Conservation (phyloP, 2,888 invertebrate genomes). For the Acronicta aceris region DNA sequence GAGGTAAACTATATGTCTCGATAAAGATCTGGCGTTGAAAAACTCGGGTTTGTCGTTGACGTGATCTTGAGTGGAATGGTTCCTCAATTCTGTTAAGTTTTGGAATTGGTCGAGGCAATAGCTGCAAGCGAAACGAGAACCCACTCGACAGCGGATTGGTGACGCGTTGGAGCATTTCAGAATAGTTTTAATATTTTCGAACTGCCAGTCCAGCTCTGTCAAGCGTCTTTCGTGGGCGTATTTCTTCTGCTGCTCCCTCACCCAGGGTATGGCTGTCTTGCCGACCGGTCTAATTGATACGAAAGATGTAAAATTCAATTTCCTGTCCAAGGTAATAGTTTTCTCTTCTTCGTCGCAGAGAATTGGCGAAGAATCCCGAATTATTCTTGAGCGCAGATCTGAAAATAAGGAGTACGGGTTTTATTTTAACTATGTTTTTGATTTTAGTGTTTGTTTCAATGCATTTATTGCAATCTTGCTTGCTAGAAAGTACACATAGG, state of each 20-base stretch:
- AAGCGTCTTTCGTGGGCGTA: slow-evolving; percentile 55
- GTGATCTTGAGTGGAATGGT: slow-evolving; percentile 67
- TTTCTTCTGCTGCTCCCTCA: slow-evolving; percentile 49
- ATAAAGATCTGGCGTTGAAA: slow-evolving; percentile 66
- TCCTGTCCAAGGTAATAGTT: slow-evolving; percentile 60
- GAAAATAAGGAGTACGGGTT: slow-evolving; percentile 48
- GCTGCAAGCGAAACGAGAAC: slow-evolving; percentile 71
- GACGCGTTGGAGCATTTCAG: slow-evolving; percentile 75
- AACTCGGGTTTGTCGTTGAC: slow-evolving; percentile 64
- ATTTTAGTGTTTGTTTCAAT: not conserved
- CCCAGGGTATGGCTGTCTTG: slow-evolving; percentile 42
- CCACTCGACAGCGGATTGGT: slow-evolving; percentile 69
- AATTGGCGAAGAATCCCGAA: slow-evolving; percentile 24
- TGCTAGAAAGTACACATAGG: too few species aligned
- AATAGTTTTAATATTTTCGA: slow-evolving; percentile 73
- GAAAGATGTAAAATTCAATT: slow-evolving; percentile 67
- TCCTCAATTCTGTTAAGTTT: slow-evolving; percentile 68
- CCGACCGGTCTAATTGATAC: slow-evolving; percentile 66
- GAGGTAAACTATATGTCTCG: slow-evolving; percentile 72
- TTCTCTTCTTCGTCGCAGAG: slow-evolving; percentile 39
- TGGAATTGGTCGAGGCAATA: slow-evolving; percentile 74
- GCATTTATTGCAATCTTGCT: too few species aligned
- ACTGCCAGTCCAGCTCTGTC: slow-evolving; percentile 74
- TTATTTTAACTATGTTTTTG: slow-evolving; percentile 26
- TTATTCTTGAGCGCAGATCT: slow-evolving; percentile 50